Percentiles rank a stretch among this genome's conserved stretches.
Evolutionary conservation across 2,888 invertebrate genomes (phyloP).

Genomic region (Acheta domesticus): DNA sequence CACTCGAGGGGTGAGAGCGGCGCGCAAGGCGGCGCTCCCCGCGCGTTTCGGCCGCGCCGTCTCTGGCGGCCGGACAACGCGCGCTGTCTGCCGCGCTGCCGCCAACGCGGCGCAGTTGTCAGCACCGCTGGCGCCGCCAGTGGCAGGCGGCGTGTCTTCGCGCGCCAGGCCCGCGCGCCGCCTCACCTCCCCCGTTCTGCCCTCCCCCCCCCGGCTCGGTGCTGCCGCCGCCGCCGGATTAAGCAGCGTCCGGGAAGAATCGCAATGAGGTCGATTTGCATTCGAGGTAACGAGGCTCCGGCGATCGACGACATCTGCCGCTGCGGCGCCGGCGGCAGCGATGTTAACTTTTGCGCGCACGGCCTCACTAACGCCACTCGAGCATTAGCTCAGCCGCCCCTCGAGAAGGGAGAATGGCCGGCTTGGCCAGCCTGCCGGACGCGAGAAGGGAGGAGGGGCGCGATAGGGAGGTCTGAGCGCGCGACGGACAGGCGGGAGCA

Average conservation of each 20-base stretch:
- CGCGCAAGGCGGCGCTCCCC: background rate
- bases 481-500: background rate
- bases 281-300: constrained; percentile 33
- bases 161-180: background rate
- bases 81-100: constrained; percentile 12
- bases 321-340: constrained; percentile 25
- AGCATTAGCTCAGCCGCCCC: background rate
- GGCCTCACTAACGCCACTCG: background rate
- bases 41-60: constrained; percentile 18
- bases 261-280: constrained; percentile 38
- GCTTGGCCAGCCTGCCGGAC: too few relatives aligned
- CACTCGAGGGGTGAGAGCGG: too few relatives aligned
- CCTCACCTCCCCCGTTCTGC: background rate
- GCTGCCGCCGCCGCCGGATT: constrained; percentile 34
- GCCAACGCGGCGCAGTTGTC: constrained; percentile 31
- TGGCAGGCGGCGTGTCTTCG: constrained; percentile 23
- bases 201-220: background rate
- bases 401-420: background rate
- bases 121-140: constrained; percentile 29
- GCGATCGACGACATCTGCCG: constrained; percentile 35
- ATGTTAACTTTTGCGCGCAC: constrained; percentile 11
- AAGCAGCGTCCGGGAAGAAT: constrained; percentile 36
- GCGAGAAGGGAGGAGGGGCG: too few relatives aligned
- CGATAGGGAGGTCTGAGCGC: too few relatives aligned
- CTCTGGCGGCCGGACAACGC: background rate